Evolutionary conservation across 2,888 invertebrate genomes (phyloP).

Genomic region (Drosophila rellima): DNA sequence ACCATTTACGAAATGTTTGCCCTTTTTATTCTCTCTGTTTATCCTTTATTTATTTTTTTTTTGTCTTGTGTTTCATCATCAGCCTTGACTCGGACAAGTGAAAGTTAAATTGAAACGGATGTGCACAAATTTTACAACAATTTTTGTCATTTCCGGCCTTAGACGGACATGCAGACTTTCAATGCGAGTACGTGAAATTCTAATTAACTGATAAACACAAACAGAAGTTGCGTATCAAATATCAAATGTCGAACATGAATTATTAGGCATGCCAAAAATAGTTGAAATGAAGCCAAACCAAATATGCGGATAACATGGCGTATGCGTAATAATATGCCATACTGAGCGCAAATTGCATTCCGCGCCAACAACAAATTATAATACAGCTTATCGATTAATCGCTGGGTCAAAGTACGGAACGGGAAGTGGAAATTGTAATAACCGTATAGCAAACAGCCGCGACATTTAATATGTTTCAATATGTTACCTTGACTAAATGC

Average conservation of each 20-base stretch:
- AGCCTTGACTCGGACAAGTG: slow-evolving; percentile 16
- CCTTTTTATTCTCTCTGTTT: neutral
- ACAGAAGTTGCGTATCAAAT: slow-evolving; percentile 38
- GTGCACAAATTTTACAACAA: slow-evolving; percentile 50
- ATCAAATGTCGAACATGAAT: slow-evolving; percentile 50
- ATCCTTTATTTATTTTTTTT: slow-evolving; percentile 27
- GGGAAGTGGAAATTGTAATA: slow-evolving; percentile 3
- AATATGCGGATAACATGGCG: slow-evolving; percentile 44
- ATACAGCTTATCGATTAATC: slow-evolving; percentile 77
- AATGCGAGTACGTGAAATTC: slow-evolving; percentile 52
- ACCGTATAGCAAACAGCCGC: slow-evolving; percentile 13
- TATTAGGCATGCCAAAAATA: slow-evolving; percentile 55
- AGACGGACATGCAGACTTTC: slow-evolving; percentile 6
- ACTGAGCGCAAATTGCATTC: slow-evolving; percentile 11
- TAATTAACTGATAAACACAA: slow-evolving; percentile 74
- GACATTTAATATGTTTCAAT: slow-evolving; percentile 62
- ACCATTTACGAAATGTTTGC: slow-evolving; percentile 50
- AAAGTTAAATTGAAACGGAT: slow-evolving; percentile 78
- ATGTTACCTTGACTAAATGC: slow-evolving; percentile 53
- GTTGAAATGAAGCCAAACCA: slow-evolving; percentile 25
- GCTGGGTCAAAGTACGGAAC: neutral
- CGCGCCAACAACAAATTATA: slow-evolving; percentile 69
- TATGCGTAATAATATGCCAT: slow-evolving; percentile 47
- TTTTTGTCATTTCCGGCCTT: slow-evolving; percentile 62
- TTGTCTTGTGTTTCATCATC: slow-evolving; percentile 2